Evolutionary conservation across 2,113 vertebrate species (phyloP), one percentile per base, ranked within the genome.

Genomic region (Indicator maculatus): DNA sequence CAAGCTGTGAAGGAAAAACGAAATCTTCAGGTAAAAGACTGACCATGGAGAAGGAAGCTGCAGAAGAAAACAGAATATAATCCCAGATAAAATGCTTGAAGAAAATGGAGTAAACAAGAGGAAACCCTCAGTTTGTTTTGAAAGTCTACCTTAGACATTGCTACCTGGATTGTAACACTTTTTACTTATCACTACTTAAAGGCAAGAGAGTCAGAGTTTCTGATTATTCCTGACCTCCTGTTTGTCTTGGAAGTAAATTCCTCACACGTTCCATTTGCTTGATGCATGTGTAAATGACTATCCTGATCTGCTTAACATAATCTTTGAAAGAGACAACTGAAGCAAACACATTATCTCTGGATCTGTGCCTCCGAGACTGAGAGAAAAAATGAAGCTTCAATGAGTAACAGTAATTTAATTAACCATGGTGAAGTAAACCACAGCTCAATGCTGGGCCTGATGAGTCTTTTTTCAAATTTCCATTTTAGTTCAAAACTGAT

Each of bases 241-340:
- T 53, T 88, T 90, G 41, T 31, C 76, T 91, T 83, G 23, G 44
- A 88, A 88, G 18, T 45, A 91, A 91, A 90, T 81, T 77, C 30
- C 13, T 58, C 58, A 50, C 21, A 21, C n/a, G 4, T 58, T 91
- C 26, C 58, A 3, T 75, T 92, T 72, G 18, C 44, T 58, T 94
- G 18, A 65, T 53, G 38, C n/a, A 44, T 53, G 65, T 95, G 53
- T 60, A 89, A 66, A 83, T 71, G 24, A 27, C 56, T 70, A 8
- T 8, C 16, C 16, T 39, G 31, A 77, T 50, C 31, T 90, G 65
- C 52, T 88, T 39, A 65, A 18, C 39, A 41, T 65, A 50, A 88
- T 76, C 72, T 72, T 86, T 88, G 59, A 91, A 83, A 80, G 8
- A 65, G 13, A 31, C 36, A 67, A 81, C 47, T 31, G 76, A 83